Conservation (phyloP, 2,888 invertebrate species). For the Tenthredo distinguenda region DNA sequence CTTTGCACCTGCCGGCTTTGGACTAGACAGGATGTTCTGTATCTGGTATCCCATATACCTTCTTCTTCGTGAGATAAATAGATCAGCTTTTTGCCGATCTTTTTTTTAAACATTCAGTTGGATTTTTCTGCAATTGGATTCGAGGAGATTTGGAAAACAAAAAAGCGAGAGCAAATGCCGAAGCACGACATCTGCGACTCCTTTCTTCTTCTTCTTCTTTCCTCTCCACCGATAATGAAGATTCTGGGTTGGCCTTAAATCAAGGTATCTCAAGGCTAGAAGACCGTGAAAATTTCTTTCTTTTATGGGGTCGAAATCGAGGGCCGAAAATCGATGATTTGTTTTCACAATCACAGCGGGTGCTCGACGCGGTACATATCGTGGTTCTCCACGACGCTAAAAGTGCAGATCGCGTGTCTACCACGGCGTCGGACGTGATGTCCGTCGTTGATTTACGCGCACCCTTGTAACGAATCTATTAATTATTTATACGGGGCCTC, state of each 20-base stretch:
- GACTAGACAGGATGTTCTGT: conserved; percentile 58
- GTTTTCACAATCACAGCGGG: conserved; percentile 68
- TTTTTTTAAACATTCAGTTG: not conserved
- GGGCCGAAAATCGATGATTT: conserved; percentile 69
- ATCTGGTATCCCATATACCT: conserved; percentile 54
- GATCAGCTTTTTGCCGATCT: not conserved
- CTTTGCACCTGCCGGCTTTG: conserved; percentile 58
- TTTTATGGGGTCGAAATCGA: conserved; percentile 52
- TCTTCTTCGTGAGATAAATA: conserved; percentile 8
- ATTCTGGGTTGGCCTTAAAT: not conserved
- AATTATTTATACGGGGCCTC: conserved; percentile 71
- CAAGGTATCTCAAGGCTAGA: not conserved
- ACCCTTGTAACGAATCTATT: conserved; percentile 74
- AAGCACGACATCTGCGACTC: not conserved
- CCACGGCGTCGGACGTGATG: conserved; percentile 25
- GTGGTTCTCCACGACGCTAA: not conserved
- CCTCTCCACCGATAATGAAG: conserved; percentile 8
- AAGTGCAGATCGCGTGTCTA: conserved; percentile 63
- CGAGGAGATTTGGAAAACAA: not conserved
- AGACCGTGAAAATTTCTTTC: conserved; percentile 43
- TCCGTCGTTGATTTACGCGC: conserved; percentile 69
- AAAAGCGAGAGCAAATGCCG: not conserved
- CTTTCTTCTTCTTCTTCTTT: not conserved
- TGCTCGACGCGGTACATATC: conserved; percentile 52
- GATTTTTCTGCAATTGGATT: not conserved